Conservation (phyloP, 2,888 invertebrate genomes). For the Linnaemya tessellans region DNA sequence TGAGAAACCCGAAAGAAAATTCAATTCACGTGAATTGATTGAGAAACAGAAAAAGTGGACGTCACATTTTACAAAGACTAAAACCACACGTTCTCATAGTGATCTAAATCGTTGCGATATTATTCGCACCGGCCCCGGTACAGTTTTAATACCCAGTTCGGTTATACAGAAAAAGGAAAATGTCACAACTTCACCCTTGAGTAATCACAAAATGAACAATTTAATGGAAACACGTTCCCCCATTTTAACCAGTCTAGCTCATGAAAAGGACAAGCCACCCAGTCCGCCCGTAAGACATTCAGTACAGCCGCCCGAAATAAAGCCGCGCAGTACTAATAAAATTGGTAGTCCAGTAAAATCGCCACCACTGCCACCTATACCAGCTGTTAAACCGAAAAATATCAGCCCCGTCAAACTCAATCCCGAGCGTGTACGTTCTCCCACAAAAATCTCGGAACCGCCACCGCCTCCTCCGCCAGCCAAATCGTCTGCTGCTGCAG, state of each 20-base stretch:
- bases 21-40: conserved; percentile 92
- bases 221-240: conserved; percentile 74
- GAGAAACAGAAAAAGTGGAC: conserved; percentile 97
- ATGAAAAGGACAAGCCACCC: conserved; percentile 77
- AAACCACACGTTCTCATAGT: conserved; percentile 86
- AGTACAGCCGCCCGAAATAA: conserved; percentile 82
- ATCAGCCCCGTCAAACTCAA: conserved; percentile 82
- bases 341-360: conserved; percentile 83
- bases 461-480: conserved; percentile 81
- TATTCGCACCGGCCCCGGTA: conserved; percentile 84
- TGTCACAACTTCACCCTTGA: conserved; percentile 62
- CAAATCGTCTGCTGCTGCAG: conserved; percentile 80
- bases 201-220: conserved; percentile 70
- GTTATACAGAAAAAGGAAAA: conserved; percentile 79
- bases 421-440: conserved; percentile 80
- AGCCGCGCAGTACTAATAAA: conserved; percentile 81
- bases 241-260: conserved; percentile 67
- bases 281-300: conserved; percentile 81
- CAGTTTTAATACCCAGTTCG: conserved; percentile 83
- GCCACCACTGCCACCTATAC: conserved; percentile 82
- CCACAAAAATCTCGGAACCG: conserved; percentile 79
- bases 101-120: conserved; percentile 86
- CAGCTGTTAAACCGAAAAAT: conserved; percentile 82
- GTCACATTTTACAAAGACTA: conserved; percentile 92
- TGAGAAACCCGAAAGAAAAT: conserved; percentile 92